Evolutionary conservation across 2,797 vertebrate genomes (phyloP), one percentile per base, ranked within the genome.

Genomic region (Mormyrus proboscirostris): DNA sequence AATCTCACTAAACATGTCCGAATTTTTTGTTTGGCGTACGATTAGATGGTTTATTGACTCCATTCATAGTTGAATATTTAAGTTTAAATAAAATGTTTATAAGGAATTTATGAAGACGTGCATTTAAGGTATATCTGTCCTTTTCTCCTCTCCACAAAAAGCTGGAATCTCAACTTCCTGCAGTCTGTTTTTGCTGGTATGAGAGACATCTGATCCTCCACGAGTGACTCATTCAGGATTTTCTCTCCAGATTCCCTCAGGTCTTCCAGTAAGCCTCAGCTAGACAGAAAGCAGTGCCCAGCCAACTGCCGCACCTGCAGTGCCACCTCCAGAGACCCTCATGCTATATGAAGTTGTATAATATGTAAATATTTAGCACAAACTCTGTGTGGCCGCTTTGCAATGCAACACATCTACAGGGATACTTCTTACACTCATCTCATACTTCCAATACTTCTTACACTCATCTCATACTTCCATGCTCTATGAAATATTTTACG

Each of bases 241-340:
- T 73, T 73, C 65, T 73, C 65, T 73, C 65, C 65, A 73, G 65
- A 38, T 73, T 73, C 65, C 65, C 65, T 73, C 29, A 73, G 65
- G 65, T 38, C 65, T 29, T 73, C 65, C 29, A 73, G 65, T 12
- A 73, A 73, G 29, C 29, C 65, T 73, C 65, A 73, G 29, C 65
- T 73, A 73, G 65, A 73, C 65, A 73, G 65, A 73, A 73, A 38
- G 29, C 12, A 73, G 29, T 73, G 65, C 65, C 65, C 65, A 73
- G 65, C 65, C 65, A 73, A 73, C 29, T 73, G 29, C 29, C 12
- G 29, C 38, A 73, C 65, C 65, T 73, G 65, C 29, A 38, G 29
- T 38, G 65, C 4, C 29, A 14, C 65, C 29, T 73, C 65, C 65
- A 16, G 65, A 73, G 65, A 73, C 65, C 16, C 4, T 33, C 65